Conservation (phyloP, 2,888 invertebrate genomes). For the Auanema sp. region DNA sequence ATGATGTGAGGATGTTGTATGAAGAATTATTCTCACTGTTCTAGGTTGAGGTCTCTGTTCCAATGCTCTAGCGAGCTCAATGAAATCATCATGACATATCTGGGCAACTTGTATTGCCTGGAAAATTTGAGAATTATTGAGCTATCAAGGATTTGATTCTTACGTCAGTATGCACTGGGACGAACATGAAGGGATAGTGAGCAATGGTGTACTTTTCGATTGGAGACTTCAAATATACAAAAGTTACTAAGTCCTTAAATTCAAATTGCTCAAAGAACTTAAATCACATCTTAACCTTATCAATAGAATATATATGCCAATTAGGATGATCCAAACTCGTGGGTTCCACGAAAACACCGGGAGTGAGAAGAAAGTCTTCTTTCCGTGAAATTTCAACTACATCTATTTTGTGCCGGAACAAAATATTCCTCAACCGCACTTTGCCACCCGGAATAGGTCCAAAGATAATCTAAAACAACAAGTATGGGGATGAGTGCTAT, state of each 20-base stretch:
- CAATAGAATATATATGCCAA: constrained; percentile 19
- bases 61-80: background rate
- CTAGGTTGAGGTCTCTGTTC: constrained; percentile 8
- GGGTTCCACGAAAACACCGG: constrained; percentile 2
- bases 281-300: constrained; percentile 4
- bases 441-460: background rate
- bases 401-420: background rate
- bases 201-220: constrained; percentile 8
- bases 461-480: too few relatives aligned
- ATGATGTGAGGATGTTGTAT: background rate
- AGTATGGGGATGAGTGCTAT: too few relatives aligned
- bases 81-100: too few relatives aligned
- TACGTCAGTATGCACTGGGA: constrained; percentile 13
- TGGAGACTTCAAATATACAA: constrained; percentile 12
- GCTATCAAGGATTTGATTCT: background rate
- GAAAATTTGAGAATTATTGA: constrained; percentile 3
- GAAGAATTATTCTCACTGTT: constrained; percentile 4
- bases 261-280: too few relatives aligned
- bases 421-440: background rate
- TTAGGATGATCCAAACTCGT: constrained; percentile 10
- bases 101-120: background rate
- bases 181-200: constrained; percentile 19
- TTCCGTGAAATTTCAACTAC: constrained; percentile 11
- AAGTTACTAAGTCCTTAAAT: constrained; percentile 9
- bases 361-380: constrained; percentile 11